phyloP scores from a whole-genome alignment of 2,888 invertebrate species.

The Hylaea fasciaria region DNA sequence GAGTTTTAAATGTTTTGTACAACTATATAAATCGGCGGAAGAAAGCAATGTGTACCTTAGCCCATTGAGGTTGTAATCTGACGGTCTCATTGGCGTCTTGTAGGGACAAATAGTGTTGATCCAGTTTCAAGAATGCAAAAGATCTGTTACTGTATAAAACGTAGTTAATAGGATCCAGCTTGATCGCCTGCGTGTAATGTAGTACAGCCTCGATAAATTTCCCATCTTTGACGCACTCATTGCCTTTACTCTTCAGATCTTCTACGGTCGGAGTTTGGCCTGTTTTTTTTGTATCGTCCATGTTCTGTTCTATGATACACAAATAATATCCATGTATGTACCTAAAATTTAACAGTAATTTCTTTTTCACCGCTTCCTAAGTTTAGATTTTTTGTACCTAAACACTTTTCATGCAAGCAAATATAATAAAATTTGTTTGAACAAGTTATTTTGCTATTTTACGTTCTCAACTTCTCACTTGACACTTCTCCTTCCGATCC shows the following conservation, averaged over 20 bases:
- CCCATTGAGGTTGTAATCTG: slow-evolving; percentile 90
- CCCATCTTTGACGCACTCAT: slow-evolving; percentile 89
- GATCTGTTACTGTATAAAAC: slow-evolving; percentile 92
- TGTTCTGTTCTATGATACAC: slow-evolving; percentile 36
- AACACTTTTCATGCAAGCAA: no score
- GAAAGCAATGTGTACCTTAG: slow-evolving; percentile 85
- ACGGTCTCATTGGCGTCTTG: slow-evolving; percentile 92
- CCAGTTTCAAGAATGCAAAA: slow-evolving; percentile 90
- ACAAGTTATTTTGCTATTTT: no score
- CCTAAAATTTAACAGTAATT: not conserved
- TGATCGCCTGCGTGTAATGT: slow-evolving; percentile 92
- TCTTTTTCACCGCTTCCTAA: not conserved
- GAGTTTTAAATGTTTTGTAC: not conserved
- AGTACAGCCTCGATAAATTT: slow-evolving; percentile 91
- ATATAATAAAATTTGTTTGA: no score
- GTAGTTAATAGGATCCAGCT: slow-evolving; percentile 88
- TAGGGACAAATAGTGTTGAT: slow-evolving; percentile 90
- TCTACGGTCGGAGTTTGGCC: slow-evolving; percentile 72
- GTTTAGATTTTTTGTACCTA: no score
- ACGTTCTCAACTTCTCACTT: no score
- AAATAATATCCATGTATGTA: no score
- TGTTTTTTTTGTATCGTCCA: slow-evolving; percentile 72
- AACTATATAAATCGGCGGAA: not conserved
- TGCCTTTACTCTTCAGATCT: slow-evolving; percentile 89
- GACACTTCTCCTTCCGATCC: no score